A percentile compares a stretch with the other conserved stretches of the same genome.
These are phyloP conservation scores for Phrynosoma platyrhinos DNA, from an alignment of 2,113 vertebrate genomes.

Conservation along the genomic window DNA sequence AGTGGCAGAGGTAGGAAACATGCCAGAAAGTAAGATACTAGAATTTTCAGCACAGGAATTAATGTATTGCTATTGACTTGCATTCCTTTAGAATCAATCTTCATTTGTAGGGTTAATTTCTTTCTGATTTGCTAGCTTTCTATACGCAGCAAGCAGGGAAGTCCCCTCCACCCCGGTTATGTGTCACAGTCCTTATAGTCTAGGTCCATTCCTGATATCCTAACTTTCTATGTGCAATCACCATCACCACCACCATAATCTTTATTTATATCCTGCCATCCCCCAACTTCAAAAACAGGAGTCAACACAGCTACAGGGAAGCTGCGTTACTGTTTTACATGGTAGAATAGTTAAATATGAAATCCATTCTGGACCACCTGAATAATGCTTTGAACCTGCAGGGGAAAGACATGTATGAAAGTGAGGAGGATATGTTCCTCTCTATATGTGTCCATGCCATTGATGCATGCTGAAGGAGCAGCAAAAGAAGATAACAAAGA, in stretches of 20 bases:
- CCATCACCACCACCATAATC: too few species aligned
- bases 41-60: not conserved
- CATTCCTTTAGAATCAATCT: not conserved
- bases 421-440: too few species aligned
- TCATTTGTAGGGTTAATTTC: not conserved
- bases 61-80: not conserved
- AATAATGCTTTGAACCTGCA: not conserved
- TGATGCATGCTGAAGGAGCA: not conserved
- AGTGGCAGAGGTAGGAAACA: not conserved
- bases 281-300: too few species aligned
- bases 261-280: too few species aligned
- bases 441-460: not conserved
- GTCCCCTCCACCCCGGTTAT: not conserved
- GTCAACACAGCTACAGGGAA: too few species aligned
- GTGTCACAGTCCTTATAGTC: not conserved
- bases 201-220: not conserved
- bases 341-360: not conserved
- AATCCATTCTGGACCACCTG: not conserved
- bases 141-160: not conserved
- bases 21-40: not conserved
- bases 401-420: not conserved
- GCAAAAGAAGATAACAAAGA: not conserved
- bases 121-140: not conserved
- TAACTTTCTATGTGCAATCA: not conserved
- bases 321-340: too few species aligned